These are phyloP conservation scores for Haliclystus octoradiatus DNA, from an alignment of 30 jellyfish, hydroid and myxozoan species.

Conservation along the genomic window DNA sequence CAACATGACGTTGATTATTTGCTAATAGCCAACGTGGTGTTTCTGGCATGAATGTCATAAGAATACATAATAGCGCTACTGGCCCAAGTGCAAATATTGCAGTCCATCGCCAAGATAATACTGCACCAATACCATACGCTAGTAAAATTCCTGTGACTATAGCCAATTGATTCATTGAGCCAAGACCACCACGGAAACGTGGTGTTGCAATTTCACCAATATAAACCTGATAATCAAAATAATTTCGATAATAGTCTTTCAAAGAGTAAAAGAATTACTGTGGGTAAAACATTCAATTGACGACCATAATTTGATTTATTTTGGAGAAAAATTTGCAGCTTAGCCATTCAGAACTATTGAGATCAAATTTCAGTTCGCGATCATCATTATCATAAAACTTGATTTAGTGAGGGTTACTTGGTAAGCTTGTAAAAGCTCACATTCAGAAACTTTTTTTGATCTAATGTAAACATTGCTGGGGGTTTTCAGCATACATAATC, in stretches of 20 bases:
- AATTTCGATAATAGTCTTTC: neutral
- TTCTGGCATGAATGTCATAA: constrained; percentile 88
- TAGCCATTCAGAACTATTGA: too few species aligned
- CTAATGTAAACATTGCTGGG: too few species aligned
- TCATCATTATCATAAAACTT: constrained; percentile 2
- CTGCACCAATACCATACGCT: constrained; percentile 55
- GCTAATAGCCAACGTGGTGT: constrained; percentile 96
- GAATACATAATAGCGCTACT: constrained; percentile 38
- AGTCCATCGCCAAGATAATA: constrained; percentile 60
- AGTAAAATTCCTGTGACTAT: constrained; percentile 58
- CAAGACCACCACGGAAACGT: constrained; percentile 85
- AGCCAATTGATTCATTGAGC: constrained; percentile 89
- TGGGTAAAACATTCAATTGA: neutral
- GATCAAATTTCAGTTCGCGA: neutral
- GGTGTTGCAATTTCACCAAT: constrained; percentile 89
- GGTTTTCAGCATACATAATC: too few species aligned
- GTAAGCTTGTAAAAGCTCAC: too few species aligned
- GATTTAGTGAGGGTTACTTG: too few species aligned
- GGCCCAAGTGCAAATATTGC: constrained; percentile 72
- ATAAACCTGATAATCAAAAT: constrained; percentile 39
- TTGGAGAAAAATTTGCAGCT: too few species aligned
- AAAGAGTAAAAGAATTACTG: neutral
- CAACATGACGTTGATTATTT: constrained; percentile 53
- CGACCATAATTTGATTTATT: too few species aligned
- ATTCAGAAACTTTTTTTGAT: too few species aligned